Evolutionary conservation across 2,888 invertebrate species (phyloP), one percentile per base, ranked within the genome.

Genomic region (Asteroscopus sphinx): DNA sequence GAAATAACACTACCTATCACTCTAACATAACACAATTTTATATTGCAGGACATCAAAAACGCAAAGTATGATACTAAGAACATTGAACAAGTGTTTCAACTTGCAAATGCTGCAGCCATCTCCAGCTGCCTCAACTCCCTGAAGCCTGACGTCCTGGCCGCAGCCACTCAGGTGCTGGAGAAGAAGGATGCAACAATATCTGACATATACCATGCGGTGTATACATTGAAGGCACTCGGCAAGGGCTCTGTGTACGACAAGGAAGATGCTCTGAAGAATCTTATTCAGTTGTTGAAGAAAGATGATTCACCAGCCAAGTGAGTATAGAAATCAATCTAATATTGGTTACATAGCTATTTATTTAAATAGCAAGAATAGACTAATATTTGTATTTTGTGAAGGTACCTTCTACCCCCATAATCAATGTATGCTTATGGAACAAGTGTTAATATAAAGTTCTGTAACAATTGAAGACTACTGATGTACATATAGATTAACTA

Each of bases 221-320:
- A 95, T 74, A 95, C 97, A 0, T 89, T 97, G 46, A 96, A 95
- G 70, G 95, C 96, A 26, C 83, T 98, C 0, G 96, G 96, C 0
- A 95, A 96, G 70, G 94, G 92, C 25, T 89, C 95, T 3, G 83
- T 96, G 36, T 91, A 95, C 57, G 96, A 96, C 76, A 95, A 95
- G 39, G 94, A 95, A 17, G 97, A 97, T 85, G 92, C 97, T 16
- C 93, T 96, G 1, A 97, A 97, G 85, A 95, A 96, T 67, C 90
- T 98, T 30, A 96, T 97, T 80, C 96, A 96, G 59, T 93, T 96
- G 63, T 89, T 99, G 62, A 98, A 98, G 85, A 97, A 97, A 78
- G 98, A 99, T 90, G 98, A 98, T 80, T 96, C 96, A 61, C 94
- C 97, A 15, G 93, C 95, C 37, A 96, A 96, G 96, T 96, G 85